Evolutionary conservation across 2,888 invertebrate species (phyloP), one percentile per base, ranked within the genome.

Genomic region (Zeuzera pyrina): DNA sequence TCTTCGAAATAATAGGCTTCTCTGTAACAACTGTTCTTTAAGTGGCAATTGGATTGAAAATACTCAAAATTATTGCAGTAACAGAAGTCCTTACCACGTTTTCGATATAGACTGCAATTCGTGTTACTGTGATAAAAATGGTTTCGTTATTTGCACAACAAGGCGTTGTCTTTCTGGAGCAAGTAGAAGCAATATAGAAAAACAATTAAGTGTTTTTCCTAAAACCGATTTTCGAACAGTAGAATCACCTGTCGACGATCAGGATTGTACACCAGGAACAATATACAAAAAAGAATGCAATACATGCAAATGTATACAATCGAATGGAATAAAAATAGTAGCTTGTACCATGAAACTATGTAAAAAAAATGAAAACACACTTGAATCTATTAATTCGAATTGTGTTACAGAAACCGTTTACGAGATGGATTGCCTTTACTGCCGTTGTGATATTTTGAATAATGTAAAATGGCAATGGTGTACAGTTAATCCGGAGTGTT

Each of bases 31-130:
- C 7, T 86, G 85, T 42, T 64, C 73, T 4, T 41, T 51, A 36
- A 45, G 52, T 34, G 39, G 14, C 7, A 8, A 28, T 12, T 10
- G 6, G 5, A 6, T 19, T 14, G 13, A 13, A 16, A 12, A 19
- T 15, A 38, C 10, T n/a, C 15, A 34, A 52, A 65, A 49, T 40
- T 37, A 49, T 2, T 72, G 69, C 21, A 30, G 33, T 2, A 35
- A 39, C 2, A 34, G 32, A 12, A 38, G 56, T 15, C 57, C 67
- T 1, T 67, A 68, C 2, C 58, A 64, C 12, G 45, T 56, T 10
- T 86, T 86, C 38, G 57, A 57, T 29, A 44, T 67, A 12, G 79
- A 76, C 25, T 88, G 88, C 52, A 87, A 87, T 46, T 58, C 65
- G 0, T 88, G 87, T 41, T 61, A 70, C 34, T 88, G 87, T 39